Conservation (phyloP, 2,113 vertebrate genomes). For the Pagrus major region DNA sequence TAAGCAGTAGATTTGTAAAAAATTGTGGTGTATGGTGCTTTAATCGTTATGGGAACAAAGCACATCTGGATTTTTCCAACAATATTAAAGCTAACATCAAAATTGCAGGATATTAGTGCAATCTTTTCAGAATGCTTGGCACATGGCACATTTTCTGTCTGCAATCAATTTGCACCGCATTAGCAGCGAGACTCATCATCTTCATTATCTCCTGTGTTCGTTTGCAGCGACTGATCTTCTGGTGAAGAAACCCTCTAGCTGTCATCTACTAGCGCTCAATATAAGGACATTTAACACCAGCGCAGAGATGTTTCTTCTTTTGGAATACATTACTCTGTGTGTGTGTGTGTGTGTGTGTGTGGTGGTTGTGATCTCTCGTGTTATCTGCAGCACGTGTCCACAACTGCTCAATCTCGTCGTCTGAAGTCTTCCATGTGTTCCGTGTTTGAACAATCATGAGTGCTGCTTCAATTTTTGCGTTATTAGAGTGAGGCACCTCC, state of each 20-base stretch:
- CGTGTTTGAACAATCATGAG: conserved; percentile 50
- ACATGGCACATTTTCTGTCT: conserved; percentile 60
- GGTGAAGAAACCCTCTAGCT: conserved; percentile 41
- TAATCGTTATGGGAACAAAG: conserved; percentile 45
- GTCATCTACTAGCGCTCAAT: conserved; percentile 36
- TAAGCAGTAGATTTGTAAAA: conserved; percentile 10
- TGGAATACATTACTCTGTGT: conserved; percentile 15
- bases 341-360: conserved; percentile 24
- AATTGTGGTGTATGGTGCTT: conserved; percentile 1
- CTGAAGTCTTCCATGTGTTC: conserved; percentile 64
- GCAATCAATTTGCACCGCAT: conserved; percentile 69
- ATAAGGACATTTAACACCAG: conserved; percentile 46
- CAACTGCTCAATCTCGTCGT: conserved; percentile 42
- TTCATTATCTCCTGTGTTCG: conserved; percentile 49
- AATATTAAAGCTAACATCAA: conserved; percentile 51
- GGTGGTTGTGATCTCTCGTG: conserved; percentile 12
- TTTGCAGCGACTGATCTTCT: conserved; percentile 34
- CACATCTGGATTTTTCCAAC: conserved; percentile 60
- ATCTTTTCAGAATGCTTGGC: conserved; percentile 67
- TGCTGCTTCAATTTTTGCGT: conserved; percentile 60
- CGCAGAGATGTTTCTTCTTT: conserved; percentile 27
- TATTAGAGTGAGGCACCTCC: conserved; percentile 59
- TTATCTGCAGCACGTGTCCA: conserved; percentile 55
- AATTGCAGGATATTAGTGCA: conserved; percentile 66
- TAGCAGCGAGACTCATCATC: conserved; percentile 50